These are phyloP conservation scores for Corythaeola cristata DNA, from an alignment of 2,113 vertebrate species.

Conservation along the genomic window DNA sequence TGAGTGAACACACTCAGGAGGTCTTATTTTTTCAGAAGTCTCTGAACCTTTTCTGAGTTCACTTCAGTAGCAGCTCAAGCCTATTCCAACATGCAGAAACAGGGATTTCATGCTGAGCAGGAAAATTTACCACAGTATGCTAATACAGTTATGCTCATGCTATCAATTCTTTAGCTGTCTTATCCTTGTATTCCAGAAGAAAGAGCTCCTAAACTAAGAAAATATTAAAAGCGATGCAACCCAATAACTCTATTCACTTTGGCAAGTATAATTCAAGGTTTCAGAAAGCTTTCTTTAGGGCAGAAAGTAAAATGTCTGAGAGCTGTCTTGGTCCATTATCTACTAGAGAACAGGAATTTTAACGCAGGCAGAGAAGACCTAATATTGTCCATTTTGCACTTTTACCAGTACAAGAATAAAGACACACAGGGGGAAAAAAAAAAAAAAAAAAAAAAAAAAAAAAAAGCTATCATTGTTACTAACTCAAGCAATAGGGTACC, in stretches of 20 bases:
- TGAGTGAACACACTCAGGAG: neutral
- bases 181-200: neutral
- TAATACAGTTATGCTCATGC: neutral
- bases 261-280: neutral
- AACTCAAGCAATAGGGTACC: neutral
- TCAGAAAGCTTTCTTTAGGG: neutral
- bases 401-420: neutral
- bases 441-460: neutral
- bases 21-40: neutral
- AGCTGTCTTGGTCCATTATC: neutral
- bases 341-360: neutral
- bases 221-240: neutral
- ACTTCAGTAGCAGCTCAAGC: neutral
- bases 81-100: neutral
- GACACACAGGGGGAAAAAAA: neutral
- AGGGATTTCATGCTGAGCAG: neutral
- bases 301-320: neutral
- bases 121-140: neutral
- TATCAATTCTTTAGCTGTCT: neutral
- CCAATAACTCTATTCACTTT: neutral
- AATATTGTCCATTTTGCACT: neutral
- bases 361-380: neutral
- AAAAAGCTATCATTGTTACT: neutral
- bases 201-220: neutral
- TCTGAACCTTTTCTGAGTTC: neutral